A percentile compares a stretch with the other conserved stretches of the same genome.
These are phyloP conservation scores for Rhombomys opimus DNA, from an alignment of 2,113 vertebrate genomes.

Conservation along the genomic window DNA sequence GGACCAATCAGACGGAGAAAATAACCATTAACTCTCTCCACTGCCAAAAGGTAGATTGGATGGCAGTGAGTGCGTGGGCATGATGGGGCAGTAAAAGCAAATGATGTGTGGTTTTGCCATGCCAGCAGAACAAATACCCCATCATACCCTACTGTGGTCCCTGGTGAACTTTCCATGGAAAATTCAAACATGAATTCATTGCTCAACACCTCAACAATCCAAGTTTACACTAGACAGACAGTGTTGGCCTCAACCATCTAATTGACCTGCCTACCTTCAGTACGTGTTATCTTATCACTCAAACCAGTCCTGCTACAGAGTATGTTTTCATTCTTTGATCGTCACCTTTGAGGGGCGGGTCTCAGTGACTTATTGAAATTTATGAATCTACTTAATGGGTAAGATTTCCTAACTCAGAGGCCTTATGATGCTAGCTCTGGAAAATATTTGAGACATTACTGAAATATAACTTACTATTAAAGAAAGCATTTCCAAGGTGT, in stretches of 20 bases:
- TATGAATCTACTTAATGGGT: background rate
- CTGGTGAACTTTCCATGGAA: background rate
- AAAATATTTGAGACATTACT: constrained; percentile 21
- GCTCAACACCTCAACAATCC: background rate
- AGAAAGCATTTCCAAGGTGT: background rate
- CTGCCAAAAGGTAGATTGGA: background rate
- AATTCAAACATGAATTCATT: background rate
- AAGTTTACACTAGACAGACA: background rate
- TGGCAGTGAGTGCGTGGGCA: background rate
- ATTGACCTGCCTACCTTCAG: background rate
- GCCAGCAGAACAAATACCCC: background rate
- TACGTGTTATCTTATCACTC: constrained; percentile 9
- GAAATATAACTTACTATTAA: background rate
- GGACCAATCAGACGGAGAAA: background rate
- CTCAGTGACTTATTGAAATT: background rate
- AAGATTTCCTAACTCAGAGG: background rate
- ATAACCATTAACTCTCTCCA: background rate
- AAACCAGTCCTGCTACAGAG: background rate
- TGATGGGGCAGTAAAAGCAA: background rate
- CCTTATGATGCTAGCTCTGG: background rate
- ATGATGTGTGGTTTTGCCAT: background rate
- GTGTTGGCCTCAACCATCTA: background rate
- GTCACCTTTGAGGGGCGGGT: background rate
- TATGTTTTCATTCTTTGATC: background rate
- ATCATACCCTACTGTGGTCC: background rate